Conservation (phyloP, 2,113 vertebrate genomes). For the Desmodus rotundus region DNA sequence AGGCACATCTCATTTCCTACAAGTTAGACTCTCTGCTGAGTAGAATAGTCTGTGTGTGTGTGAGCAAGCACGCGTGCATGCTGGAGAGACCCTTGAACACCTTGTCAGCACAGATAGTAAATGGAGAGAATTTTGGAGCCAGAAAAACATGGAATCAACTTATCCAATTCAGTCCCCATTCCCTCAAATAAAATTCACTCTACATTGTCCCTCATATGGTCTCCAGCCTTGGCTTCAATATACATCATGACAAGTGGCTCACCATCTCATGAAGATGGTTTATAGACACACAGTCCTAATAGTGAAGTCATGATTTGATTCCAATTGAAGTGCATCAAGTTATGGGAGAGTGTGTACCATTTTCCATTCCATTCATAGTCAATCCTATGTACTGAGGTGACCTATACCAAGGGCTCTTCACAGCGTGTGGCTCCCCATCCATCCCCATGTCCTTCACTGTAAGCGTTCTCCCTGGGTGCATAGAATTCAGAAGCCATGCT, state of each 20-base stretch:
- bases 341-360: accelerated
- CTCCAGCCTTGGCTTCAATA: not conserved
- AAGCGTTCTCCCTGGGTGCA: accelerated
- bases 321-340: accelerated
- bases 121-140: not conserved
- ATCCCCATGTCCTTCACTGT: accelerated
- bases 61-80: accelerated
- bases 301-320: not conserved
- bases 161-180: accelerated
- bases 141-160: not conserved
- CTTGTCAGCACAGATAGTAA: not conserved
- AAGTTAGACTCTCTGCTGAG: not conserved
- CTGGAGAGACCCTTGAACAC: not conserved
- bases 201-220: no score
- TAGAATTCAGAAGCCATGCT: not conserved
- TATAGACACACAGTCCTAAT: accelerated
- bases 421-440: accelerated
- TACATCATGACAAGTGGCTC: accelerated
- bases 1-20: not conserved
- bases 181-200: not conserved
- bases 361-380: not conserved
- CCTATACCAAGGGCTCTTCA: not conserved
- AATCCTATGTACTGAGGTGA: no score
- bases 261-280: accelerated
- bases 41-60: no score